These are phyloP conservation scores for Delichon dasypus DNA, from an alignment of 2,797 vertebrate genomes.

Conservation along the genomic window DNA sequence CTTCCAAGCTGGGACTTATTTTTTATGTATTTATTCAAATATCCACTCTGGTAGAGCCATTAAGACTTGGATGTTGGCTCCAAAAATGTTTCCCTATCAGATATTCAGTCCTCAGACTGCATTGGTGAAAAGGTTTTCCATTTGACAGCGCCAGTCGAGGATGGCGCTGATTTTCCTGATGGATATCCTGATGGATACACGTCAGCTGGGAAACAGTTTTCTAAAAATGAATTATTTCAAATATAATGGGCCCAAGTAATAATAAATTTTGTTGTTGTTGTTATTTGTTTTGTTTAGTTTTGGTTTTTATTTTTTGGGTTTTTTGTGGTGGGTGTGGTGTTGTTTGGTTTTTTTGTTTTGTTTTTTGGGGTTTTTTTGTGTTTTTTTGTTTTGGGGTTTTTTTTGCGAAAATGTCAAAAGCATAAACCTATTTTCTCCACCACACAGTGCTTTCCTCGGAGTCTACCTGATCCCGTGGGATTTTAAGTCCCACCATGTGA, in stretches of 20 bases:
- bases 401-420: neutral
- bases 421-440: neutral
- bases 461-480: neutral
- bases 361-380: too few species aligned
- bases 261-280: neutral
- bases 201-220: neutral
- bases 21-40: neutral
- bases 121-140: neutral
- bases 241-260: neutral
- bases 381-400: neutral
- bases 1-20: neutral
- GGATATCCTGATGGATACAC: neutral
- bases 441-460: neutral
- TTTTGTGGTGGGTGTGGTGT: too few species aligned
- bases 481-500: neutral
- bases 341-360: too few species aligned
- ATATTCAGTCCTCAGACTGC: neutral
- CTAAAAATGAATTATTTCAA: neutral
- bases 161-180: neutral
- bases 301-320: too few species aligned
- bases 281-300: too few species aligned
- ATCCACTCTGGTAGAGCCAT: neutral
- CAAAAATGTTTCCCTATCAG: neutral
- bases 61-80: neutral
- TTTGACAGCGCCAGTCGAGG: fast-evolving